A percentile compares a stretch with the other conserved stretches of the same genome.
phyloP scores from a whole-genome alignment of 92 coral and sea anemone genomes.

The Pocillopora grandis region DNA sequence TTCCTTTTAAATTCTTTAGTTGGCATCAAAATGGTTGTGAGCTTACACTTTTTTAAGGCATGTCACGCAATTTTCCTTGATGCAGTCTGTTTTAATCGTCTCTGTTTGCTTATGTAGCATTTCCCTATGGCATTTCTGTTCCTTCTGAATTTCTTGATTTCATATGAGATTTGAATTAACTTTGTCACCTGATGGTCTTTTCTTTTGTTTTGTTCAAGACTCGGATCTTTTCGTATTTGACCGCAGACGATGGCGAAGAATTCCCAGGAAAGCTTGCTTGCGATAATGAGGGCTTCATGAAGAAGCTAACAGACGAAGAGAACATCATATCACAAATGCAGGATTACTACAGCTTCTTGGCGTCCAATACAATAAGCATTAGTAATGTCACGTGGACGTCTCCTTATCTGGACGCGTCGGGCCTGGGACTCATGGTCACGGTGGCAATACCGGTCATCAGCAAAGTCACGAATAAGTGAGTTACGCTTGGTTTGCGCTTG shows the following conservation, averaged over 20 bases:
- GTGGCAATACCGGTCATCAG: slow-evolving; percentile 94
- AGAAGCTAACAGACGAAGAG: slow-evolving; percentile 84
- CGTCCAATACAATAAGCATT: slow-evolving; percentile 90
- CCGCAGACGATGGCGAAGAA: slow-evolving; percentile 88
- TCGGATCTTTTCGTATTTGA: slow-evolving; percentile 91
- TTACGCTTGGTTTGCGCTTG: slow-evolving; percentile 4
- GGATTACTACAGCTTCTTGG: slow-evolving; percentile 95
- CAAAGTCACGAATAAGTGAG: slow-evolving; percentile 88
- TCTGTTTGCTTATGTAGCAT: too few relatives aligned
- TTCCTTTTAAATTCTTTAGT: too few relatives aligned
- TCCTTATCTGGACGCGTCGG: slow-evolving; percentile 95
- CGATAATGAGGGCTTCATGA: slow-evolving; percentile 95
- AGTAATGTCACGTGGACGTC: slow-evolving; percentile 96
- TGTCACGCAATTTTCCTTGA: too few relatives aligned
- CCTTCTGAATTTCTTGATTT: too few relatives aligned
- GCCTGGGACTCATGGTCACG: slow-evolving; percentile 96
- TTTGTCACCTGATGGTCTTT: too few relatives aligned
- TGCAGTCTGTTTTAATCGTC: too few relatives aligned
- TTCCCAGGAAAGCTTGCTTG: slow-evolving; percentile 97
- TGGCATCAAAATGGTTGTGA: too few relatives aligned
- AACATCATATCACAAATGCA: slow-evolving; percentile 98
- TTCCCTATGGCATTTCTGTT: too few relatives aligned
- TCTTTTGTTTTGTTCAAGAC: slow-evolving; percentile 43
- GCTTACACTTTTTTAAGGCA: too few relatives aligned
- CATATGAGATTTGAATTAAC: too few relatives aligned